Evolutionary conservation across 2,888 invertebrate species (phyloP), one percentile per base, ranked within the genome.

Genomic region (Ectropis crepuscularia): DNA sequence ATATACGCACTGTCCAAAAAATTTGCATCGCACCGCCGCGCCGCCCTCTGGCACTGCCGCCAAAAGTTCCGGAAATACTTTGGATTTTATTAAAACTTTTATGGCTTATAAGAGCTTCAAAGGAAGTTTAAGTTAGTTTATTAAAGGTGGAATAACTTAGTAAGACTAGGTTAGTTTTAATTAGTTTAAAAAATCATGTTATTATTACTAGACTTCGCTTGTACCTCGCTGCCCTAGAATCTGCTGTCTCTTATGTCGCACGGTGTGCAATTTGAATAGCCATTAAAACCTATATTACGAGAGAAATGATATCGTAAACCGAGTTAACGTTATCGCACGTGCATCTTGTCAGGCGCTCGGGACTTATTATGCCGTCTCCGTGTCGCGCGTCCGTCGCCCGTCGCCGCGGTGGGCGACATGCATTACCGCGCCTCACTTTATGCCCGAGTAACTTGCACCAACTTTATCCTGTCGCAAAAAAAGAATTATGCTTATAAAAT

Each of bases 311-410:
- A 79, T 83, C 76, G 77, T 80, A 72, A 81, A 78, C 79, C 75
- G 74, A 78, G 76, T 70, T 61, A 63, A 73, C 71, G 74, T 81
- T 87, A 89, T 89, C 90, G 86, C 89, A 86, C 86, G 88, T 82
- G 84, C 82, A 89, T 89, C 90, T 86, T 75, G 79, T 74, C 81
- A 79, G 70, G 65, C 61, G 72, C 74, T 71, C 68, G 70, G 71
- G 72, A 80, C 81, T 87, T 86, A 82, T 83, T 86, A 89, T 90
- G 86, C 86, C 77, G 81, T 76, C 76, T 77, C 73, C 83, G 85
- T 83, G 79, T 73, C 74, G 78, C 74, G 76, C 81, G 82, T 83
- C 80, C 81, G 81, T 80, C 83, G 73, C 61, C 54, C 67, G 73
- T 78, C 59, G 76, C 80, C 67, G 77, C 77, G 87, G 86, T 88